Evolutionary conservation across 2,113 vertebrate species (phyloP).

Genomic region (Sinocyclocheilus anshuiensis): DNA sequence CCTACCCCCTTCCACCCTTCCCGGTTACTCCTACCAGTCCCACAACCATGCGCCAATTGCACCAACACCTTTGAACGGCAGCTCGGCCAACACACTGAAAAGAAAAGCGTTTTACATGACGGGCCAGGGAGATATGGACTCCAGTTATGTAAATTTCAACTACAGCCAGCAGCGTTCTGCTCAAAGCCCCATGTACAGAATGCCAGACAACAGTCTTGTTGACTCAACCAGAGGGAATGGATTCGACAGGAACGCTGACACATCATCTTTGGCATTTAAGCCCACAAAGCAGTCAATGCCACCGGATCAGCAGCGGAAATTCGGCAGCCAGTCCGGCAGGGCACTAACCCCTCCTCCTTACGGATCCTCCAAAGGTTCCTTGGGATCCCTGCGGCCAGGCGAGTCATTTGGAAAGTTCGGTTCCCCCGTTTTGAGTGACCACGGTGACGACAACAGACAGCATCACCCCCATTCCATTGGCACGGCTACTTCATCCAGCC

Average conservation of each 20-base stretch:
- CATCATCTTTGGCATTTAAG: conserved; percentile 94
- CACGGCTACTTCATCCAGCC: conserved; percentile 91
- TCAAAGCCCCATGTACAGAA: conserved; percentile 97
- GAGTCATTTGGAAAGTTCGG: conserved; percentile 92
- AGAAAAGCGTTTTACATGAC: conserved; percentile 99
- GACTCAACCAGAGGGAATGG: conserved; percentile 91
- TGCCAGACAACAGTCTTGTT: conserved; percentile 91
- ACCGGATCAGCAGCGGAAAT: conserved; percentile 95
- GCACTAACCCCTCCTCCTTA: conserved; percentile 92
- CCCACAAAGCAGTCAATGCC: conserved; percentile 93
- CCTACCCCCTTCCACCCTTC: conserved; percentile 89
- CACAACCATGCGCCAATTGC: conserved; percentile 91
- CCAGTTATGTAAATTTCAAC: conserved; percentile 94
- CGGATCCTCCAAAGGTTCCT: conserved; percentile 88
- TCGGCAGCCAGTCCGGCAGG: conserved; percentile 89
- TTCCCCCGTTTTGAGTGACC: conserved; percentile 88
- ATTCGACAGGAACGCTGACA: conserved; percentile 93
- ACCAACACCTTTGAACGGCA: conserved; percentile 90
- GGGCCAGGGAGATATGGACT: conserved; percentile 96
- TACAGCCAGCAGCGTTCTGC: conserved; percentile 98
- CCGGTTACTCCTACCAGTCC: conserved; percentile 94
- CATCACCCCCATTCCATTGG: conserved; percentile 88
- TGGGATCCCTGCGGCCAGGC: conserved; percentile 83
- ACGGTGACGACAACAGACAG: conserved; percentile 88
- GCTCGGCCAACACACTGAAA: conserved; percentile 94